Evolutionary conservation across 2,113 vertebrate genomes (phyloP).

Genomic region (Taurulus bubalis): DNA sequence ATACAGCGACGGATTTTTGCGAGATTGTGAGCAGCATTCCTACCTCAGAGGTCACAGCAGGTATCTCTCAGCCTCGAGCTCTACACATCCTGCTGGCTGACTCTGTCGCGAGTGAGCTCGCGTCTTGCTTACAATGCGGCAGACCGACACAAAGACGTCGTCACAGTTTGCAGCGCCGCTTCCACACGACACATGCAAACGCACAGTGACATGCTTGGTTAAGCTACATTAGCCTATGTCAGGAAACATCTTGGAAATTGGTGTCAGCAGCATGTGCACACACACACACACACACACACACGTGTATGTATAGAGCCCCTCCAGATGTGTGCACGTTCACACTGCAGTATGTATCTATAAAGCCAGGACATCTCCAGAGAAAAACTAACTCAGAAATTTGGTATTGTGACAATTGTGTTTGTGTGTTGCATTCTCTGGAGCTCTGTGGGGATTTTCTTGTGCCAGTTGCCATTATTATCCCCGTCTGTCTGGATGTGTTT

Average conservation of each 20-base stretch:
- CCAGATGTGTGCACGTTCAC: slow-evolving; percentile 11
- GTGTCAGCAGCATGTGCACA: slow-evolving; percentile 44
- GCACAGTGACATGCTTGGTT: slow-evolving; percentile 49
- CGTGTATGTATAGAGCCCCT: background rate
- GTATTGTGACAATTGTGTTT: slow-evolving; percentile 12
- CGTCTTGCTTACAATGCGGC: slow-evolving; percentile 49
- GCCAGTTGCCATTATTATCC: slow-evolving; percentile 64
- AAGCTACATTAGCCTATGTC: slow-evolving; percentile 68
- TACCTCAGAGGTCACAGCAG: slow-evolving; percentile 59
- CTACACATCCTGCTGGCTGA: slow-evolving; percentile 51
- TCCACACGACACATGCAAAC: slow-evolving; percentile 25
- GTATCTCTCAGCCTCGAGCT: slow-evolving; percentile 37
- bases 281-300: slow-evolving; percentile 21
- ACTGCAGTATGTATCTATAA: slow-evolving; percentile 4
- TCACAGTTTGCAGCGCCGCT: slow-evolving; percentile 43
- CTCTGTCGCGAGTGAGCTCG: slow-evolving; percentile 48
- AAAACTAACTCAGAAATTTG: slow-evolving; percentile 16
- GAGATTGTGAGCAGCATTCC: background rate
- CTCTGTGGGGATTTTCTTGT: slow-evolving; percentile 61
- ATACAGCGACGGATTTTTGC: background rate
- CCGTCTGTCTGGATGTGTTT: slow-evolving; percentile 46
- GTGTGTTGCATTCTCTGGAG: slow-evolving; percentile 28
- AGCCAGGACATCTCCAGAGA: slow-evolving; percentile 13
- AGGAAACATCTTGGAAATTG: slow-evolving; percentile 66
- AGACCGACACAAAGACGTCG: slow-evolving; percentile 52